A percentile compares a stretch with the other conserved stretches of the same genome.
Conservation (phyloP, 2,888 invertebrate species). For the Chloroclysta siterata region DNA sequence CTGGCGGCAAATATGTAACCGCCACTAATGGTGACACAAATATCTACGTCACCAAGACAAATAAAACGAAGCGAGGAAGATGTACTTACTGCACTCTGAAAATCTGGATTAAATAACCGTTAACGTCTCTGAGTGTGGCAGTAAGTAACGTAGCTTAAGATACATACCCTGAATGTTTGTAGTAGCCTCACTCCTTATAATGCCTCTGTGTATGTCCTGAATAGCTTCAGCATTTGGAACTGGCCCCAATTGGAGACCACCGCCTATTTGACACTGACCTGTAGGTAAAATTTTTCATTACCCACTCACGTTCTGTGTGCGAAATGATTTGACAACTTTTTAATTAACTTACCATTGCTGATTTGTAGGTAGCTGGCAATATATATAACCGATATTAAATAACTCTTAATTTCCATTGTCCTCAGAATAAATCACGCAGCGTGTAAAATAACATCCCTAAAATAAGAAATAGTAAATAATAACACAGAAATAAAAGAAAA, state of each 20-base stretch:
- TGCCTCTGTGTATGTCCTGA: constrained; percentile 60
- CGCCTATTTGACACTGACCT: constrained; percentile 63
- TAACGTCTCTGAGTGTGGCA: background rate
- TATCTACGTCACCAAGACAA: background rate
- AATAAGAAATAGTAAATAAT: constrained; percentile 12
- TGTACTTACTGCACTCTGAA: no score
- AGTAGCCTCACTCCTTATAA: constrained; percentile 52
- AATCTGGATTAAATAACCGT: no score
- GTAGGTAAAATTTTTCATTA: constrained; percentile 33
- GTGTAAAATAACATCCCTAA: constrained; percentile 44
- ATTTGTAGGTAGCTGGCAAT: constrained; percentile 39
- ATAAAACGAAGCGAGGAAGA: background rate
- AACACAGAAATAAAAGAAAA: background rate
- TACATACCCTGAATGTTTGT: constrained; percentile 58
- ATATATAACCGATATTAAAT: constrained; percentile 38
- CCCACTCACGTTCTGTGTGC: background rate
- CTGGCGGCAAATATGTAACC: no score
- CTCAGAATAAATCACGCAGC: constrained; percentile 17
- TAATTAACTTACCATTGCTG: constrained; percentile 51
- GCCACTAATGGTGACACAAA: background rate
- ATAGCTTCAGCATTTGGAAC: constrained; percentile 38
- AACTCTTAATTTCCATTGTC: constrained; percentile 43
- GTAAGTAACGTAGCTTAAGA: background rate
- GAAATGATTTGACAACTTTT: background rate
- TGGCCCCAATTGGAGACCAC: constrained; percentile 52